Percentiles rank a stretch among this genome's conserved stretches.
phyloP scores from a whole-genome alignment of 92 coral and sea anemone genomes.

The Paragorgia papillata region DNA sequence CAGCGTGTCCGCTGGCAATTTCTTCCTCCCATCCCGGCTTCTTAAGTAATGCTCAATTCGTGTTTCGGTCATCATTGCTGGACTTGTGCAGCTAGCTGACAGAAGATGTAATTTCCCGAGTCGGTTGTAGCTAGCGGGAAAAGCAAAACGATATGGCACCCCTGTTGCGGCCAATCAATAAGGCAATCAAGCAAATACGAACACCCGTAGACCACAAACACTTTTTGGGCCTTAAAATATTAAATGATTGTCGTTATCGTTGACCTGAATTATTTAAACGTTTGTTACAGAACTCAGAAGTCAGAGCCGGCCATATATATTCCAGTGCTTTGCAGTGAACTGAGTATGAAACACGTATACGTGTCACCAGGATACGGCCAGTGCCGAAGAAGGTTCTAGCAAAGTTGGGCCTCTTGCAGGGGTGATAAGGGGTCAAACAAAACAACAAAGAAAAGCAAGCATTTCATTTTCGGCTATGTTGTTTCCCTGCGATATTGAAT shows the following conservation, averaged over 20 bases:
- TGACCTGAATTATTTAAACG: constrained; percentile 28
- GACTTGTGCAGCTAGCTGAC: constrained; percentile 6
- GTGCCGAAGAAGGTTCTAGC: neutral
- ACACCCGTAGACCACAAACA: constrained; percentile 8
- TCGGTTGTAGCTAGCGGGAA: neutral
- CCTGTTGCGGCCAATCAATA: constrained; percentile 32
- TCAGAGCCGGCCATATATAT: neutral
- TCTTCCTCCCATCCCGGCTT: neutral
- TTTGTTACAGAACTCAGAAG: neutral
- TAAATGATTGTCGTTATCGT: constrained; percentile 26
- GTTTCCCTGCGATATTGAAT: neutral
- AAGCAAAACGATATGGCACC: neutral
- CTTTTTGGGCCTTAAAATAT: constrained; percentile 28
- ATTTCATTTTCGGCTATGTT: neutral
- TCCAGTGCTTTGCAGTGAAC: neutral
- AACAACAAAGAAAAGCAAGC: neutral
- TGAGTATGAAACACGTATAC: neutral
- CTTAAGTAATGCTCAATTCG: neutral
- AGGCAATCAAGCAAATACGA: constrained; percentile 4
- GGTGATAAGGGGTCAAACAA: constrained; percentile 8
- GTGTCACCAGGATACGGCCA: too few species aligned
- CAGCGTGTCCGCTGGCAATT: neutral
- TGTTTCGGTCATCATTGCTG: neutral
- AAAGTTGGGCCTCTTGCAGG: neutral
- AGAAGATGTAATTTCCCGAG: neutral